These are phyloP conservation scores for Mesitornis unicolor DNA, from an alignment of 2,113 vertebrate species.

Conservation along the genomic window DNA sequence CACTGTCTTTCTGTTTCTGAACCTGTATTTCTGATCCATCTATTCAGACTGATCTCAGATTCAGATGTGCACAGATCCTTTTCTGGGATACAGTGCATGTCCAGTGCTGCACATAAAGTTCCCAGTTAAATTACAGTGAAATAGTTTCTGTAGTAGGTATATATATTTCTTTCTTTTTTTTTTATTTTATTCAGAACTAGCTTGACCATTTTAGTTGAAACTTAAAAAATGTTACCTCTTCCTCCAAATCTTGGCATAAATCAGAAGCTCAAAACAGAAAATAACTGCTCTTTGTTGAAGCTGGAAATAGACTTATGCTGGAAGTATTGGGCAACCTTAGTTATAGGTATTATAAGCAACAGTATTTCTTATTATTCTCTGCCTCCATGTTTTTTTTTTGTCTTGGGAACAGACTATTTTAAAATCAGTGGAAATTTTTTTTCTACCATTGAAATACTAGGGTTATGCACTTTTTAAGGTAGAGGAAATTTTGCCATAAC, in stretches of 20 bases:
- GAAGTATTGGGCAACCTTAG: neutral
- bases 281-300: neutral
- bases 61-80: neutral
- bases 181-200: neutral
- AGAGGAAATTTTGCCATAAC: neutral
- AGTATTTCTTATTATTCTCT: neutral
- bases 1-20: neutral
- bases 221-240: neutral
- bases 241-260: neutral
- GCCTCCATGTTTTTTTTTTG: neutral
- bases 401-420: neutral
- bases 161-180: neutral
- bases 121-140: neutral
- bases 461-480: neutral
- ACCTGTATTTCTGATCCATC: neutral
- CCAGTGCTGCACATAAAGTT: neutral
- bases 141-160: neutral
- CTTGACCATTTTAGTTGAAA: neutral
- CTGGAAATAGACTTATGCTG: neutral
- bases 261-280: neutral
- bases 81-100: neutral
- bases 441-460: neutral
- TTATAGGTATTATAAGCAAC: neutral
- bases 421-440: neutral
- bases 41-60: neutral